Evolutionary conservation across 2,113 vertebrate genomes (phyloP).

Genomic region (Lagopus leucura): DNA sequence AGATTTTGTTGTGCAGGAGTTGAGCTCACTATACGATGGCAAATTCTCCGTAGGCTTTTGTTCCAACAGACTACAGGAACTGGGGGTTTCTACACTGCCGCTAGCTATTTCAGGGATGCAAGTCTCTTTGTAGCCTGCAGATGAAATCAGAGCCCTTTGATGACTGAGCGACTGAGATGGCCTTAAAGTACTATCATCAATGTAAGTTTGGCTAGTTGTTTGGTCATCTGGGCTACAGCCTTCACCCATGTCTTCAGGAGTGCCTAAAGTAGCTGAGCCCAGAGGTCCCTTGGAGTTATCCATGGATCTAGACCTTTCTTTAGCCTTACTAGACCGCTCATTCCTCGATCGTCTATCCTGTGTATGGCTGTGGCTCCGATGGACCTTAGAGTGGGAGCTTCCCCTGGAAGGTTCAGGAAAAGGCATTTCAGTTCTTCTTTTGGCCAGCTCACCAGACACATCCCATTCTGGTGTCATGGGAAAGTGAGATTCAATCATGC

Average conservation of each 20-base stretch:
- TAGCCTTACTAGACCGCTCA: slow-evolving; percentile 94
- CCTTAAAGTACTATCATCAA: slow-evolving; percentile 92
- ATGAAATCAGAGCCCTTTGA: slow-evolving; percentile 84
- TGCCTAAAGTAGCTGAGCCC: slow-evolving; percentile 85
- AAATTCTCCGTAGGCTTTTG: slow-evolving; percentile 87
- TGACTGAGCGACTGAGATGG: slow-evolving; percentile 87
- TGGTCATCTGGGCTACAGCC: slow-evolving; percentile 88
- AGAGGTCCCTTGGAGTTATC: slow-evolving; percentile 96
- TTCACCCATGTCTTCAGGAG: slow-evolving; percentile 88
- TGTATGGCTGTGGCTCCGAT: slow-evolving; percentile 98
- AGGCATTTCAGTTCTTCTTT: slow-evolving; percentile 97
- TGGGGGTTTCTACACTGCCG: slow-evolving; percentile 84
- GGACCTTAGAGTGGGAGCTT: slow-evolving; percentile 94
- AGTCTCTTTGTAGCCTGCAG: slow-evolving; percentile 83
- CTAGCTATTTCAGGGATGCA: slow-evolving; percentile 86
- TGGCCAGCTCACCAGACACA: slow-evolving; percentile 95
- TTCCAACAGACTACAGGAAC: slow-evolving; percentile 87
- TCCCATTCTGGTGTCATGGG: slow-evolving; percentile 98
- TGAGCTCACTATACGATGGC: slow-evolving; percentile 88
- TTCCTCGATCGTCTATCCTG: slow-evolving; percentile 95
- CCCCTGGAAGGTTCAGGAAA: slow-evolving; percentile 96
- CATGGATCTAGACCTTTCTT: slow-evolving; percentile 97
- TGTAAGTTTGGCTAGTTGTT: slow-evolving; percentile 86
- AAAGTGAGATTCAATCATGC: slow-evolving; percentile 92
- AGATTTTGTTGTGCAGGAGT: slow-evolving; percentile 86